These are phyloP conservation scores for Clarias laeviceps DNA, from an alignment of 2,797 vertebrate species.

Conservation along the genomic window DNA sequence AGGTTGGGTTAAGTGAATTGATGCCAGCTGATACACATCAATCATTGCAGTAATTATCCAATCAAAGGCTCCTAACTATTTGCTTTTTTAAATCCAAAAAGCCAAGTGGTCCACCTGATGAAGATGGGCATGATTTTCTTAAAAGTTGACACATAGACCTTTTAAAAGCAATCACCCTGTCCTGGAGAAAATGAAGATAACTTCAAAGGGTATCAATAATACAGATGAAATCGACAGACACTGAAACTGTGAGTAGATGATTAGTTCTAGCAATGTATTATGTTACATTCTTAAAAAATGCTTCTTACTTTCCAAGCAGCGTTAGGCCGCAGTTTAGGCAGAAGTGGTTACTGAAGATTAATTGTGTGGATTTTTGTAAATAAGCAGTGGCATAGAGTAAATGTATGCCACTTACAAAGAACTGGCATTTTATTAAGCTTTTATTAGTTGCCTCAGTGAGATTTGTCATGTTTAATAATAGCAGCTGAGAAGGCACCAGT, in stretches of 20 bases:
- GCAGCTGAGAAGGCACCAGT: not conserved
- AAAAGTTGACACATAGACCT: not conserved
- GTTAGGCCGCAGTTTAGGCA: not conserved
- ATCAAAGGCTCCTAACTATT: too few relatives aligned
- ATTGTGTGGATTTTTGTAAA: not conserved
- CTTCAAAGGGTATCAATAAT: not conserved
- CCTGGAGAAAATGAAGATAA: not conserved
- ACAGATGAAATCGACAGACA: not conserved
- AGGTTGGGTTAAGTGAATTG: too few relatives aligned
- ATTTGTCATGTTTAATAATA: not conserved
- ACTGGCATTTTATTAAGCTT: not conserved
- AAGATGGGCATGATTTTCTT: not conserved
- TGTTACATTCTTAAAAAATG: not conserved
- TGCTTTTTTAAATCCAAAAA: too few relatives aligned
- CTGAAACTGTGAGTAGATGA: not conserved
- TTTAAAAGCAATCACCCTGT: not conserved
- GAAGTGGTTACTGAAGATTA: not conserved
- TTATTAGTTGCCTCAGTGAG: not conserved
- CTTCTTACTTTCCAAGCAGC: not conserved
- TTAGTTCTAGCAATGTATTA: not conserved
- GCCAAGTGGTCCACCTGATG: not conserved
- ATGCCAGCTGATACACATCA: too few relatives aligned
- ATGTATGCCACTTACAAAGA: not conserved
- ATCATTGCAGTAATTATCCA: too few relatives aligned
- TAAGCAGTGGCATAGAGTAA: not conserved